Evolutionary conservation across 2,113 vertebrate genomes (phyloP), one percentile per base, ranked within the genome.

Genomic region (Mirounga angustirostris): DNA sequence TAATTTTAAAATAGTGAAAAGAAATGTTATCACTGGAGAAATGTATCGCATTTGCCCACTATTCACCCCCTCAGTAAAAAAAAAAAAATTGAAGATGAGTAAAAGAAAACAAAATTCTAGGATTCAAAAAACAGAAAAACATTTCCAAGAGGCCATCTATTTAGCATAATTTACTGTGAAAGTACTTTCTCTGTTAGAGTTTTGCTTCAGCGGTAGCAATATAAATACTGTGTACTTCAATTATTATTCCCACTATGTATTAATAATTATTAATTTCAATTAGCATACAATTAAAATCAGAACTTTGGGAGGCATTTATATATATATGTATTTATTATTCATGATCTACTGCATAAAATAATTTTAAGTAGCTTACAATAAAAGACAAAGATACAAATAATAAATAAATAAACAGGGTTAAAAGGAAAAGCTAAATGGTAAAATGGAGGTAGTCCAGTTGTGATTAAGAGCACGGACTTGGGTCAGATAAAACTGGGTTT

Each of bases 1-100:
- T 88, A 67, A 96, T 81, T 96, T 95, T 81, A 21, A 97, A 96
- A 71, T 59, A 69, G 18, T 46, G 56, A 76, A 85, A 89, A 87
- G 40, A 89, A 96, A 61, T 85, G 2, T 65, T 95, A 50, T 58
- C 36, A 30, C 50, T 90, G 52, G 33, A 96, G n/a, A 96, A 69
- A 92, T 96, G 15, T 56, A n/a, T 67, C 24, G 7, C 24, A 92
- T 76, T 95, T 76, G 7, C 18, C 79, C 58, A 73, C 16, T 59
- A 19, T 87, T 96, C 16, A 83, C 67, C 24, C 21, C 59, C 52
- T 91, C 63, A 52, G 26, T 82, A 71, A 50, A 71, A 50, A 97
- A 95, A 81, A 82, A 96, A 96, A 93, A 79, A 76, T n/a, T 26
- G 54, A 87, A 91, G 67, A 40, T 52, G 22, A 97, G 80, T 84